Evolutionary conservation across 2,797 vertebrate species (phyloP).

Genomic region (Darevskia nairensis): DNA sequence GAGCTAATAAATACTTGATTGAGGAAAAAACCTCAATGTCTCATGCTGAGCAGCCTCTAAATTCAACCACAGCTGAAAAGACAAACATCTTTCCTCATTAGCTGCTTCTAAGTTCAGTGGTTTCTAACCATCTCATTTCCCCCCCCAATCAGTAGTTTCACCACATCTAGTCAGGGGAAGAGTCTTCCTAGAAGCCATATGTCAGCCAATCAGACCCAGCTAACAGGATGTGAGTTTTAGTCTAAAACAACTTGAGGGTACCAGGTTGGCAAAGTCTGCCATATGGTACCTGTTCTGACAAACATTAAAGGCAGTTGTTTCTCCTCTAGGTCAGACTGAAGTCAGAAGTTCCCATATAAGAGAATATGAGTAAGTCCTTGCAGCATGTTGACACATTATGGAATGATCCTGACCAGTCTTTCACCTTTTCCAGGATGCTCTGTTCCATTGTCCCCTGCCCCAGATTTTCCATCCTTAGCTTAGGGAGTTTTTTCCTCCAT

Average conservation of each 20-base stretch:
- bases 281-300: neutral
- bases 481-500: too few relatives aligned
- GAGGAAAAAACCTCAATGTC: neutral
- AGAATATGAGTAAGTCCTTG: neutral
- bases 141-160: neutral
- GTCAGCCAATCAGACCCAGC: neutral
- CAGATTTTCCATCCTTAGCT: too few relatives aligned
- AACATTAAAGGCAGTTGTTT: neutral
- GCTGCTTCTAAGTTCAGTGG: neutral
- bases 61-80: neutral
- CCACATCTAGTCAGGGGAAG: neutral
- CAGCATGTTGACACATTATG: neutral
- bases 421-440: too few relatives aligned
- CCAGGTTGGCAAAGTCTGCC: too few relatives aligned
- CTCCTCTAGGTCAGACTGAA: neutral
- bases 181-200: neutral
- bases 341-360: neutral
- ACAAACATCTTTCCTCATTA: neutral
- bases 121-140: neutral
- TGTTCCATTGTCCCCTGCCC: too few relatives aligned
- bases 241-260: too few relatives aligned
- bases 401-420: neutral
- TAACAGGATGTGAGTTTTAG: too few relatives aligned
- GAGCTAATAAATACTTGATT: neutral
- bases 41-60: neutral